phyloP scores from a whole-genome alignment of 2,113 vertebrate genomes.

The Eulemur rufifrons region DNA sequence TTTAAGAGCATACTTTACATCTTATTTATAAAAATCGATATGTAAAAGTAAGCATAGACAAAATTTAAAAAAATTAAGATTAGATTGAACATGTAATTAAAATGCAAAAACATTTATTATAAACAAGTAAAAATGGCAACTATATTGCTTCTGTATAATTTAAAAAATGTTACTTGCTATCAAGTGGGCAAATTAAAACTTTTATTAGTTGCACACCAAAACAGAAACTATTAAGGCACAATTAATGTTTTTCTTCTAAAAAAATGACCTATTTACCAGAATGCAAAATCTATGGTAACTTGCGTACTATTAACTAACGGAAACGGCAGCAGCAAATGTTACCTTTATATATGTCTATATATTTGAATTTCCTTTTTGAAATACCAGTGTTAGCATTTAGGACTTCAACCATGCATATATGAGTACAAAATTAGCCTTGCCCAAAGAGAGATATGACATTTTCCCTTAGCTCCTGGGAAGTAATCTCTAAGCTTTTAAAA shows the following conservation, averaged over 20 bases:
- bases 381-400: neutral
- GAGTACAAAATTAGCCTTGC: neutral
- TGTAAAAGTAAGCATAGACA: neutral
- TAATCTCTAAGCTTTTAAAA: neutral
- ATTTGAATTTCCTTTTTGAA: neutral
- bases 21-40: conserved; percentile 53
- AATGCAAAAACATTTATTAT: neutral
- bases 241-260: neutral
- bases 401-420: neutral
- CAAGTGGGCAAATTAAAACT: conserved; percentile 9
- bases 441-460: neutral
- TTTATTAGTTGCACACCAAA: neutral
- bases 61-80: neutral
- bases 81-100: conserved; percentile 5
- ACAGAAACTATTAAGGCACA: neutral
- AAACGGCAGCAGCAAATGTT: neutral
- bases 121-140: neutral
- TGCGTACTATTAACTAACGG: neutral
- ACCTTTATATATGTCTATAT: neutral
- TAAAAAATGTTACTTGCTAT: neutral
- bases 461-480: neutral
- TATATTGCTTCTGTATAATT: neutral
- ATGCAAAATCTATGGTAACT: neutral
- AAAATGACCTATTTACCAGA: neutral
- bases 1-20: neutral